A percentile compares a stretch with the other conserved stretches of the same genome.
These are phyloP conservation scores for Halcyon chelicuti DNA, from an alignment of 2,797 vertebrate species.

Conservation along the genomic window DNA sequence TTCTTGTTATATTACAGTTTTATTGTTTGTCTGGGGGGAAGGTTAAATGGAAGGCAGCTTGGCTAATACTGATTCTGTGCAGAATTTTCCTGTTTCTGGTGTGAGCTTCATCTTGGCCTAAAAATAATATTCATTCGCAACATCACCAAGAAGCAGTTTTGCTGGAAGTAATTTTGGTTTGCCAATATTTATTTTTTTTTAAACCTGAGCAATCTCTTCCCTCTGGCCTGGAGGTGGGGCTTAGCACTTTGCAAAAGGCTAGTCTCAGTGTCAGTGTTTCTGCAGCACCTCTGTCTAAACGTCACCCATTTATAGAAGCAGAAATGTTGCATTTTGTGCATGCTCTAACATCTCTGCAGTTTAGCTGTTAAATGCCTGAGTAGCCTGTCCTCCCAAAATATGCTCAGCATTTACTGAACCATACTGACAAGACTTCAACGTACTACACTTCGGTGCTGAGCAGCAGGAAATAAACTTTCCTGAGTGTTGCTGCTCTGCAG, in stretches of 20 bases:
- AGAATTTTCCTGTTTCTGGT: background rate
- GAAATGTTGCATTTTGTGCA: background rate
- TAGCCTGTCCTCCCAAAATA: background rate
- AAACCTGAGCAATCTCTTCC: background rate
- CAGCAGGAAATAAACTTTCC: background rate
- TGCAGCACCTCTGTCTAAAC: background rate
- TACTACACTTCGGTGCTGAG: background rate
- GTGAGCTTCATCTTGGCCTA: background rate
- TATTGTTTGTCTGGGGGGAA: background rate
- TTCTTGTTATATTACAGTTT: background rate
- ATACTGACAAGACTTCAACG: background rate
- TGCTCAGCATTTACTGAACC: background rate
- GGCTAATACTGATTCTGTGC: background rate
- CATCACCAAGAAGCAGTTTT: background rate
- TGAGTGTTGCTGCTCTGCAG: background rate
- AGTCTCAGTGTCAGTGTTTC: background rate
- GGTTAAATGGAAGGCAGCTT: conserved; percentile 4
- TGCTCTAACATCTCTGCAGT: background rate
- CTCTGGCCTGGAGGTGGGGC: background rate
- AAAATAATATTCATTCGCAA: background rate
- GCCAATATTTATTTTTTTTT: background rate
- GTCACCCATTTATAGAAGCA: background rate
- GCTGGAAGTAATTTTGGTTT: background rate
- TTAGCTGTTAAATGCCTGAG: background rate
- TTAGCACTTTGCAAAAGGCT: background rate